These are phyloP conservation scores for Ypsolopha scabrella DNA, from an alignment of 2,888 invertebrate genomes.

Conservation along the genomic window DNA sequence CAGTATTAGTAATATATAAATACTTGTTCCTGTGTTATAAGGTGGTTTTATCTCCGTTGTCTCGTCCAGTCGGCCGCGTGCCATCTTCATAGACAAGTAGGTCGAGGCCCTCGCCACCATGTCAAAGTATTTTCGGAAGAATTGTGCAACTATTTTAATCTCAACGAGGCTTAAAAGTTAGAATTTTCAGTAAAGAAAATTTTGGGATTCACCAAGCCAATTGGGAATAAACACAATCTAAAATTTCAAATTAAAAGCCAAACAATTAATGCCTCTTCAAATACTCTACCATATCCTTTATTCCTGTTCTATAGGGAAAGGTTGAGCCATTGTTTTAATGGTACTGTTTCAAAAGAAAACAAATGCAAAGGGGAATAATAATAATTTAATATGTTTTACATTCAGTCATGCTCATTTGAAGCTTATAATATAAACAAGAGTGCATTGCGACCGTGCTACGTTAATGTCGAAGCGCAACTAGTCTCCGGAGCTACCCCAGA, in stretches of 20 bases:
- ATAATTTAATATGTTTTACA: constrained; percentile 37
- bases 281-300: constrained; percentile 25
- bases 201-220: too few species aligned
- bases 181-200: neutral
- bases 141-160: constrained; percentile 45
- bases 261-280: constrained; percentile 34
- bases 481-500: constrained; percentile 58
- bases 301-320: constrained; percentile 12
- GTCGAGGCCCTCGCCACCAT: constrained; percentile 41
- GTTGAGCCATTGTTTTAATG: neutral
- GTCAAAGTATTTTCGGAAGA: constrained; percentile 42
- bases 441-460: constrained; percentile 39
- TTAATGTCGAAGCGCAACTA: constrained; percentile 36
- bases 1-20: neutral
- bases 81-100: constrained; percentile 29
- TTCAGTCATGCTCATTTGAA: constrained; percentile 62
- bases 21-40: neutral
- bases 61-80: constrained; percentile 11
- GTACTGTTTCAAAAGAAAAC: constrained; percentile 21
- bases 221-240: neutral
- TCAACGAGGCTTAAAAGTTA: constrained; percentile 8
- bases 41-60: neutral
- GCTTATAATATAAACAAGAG: constrained; percentile 24
- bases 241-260: constrained; percentile 28
- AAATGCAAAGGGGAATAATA: constrained; percentile 31